phyloP scores from a whole-genome alignment of 2,797 vertebrate genomes.

The Alcedo quadribrachys region DNA sequence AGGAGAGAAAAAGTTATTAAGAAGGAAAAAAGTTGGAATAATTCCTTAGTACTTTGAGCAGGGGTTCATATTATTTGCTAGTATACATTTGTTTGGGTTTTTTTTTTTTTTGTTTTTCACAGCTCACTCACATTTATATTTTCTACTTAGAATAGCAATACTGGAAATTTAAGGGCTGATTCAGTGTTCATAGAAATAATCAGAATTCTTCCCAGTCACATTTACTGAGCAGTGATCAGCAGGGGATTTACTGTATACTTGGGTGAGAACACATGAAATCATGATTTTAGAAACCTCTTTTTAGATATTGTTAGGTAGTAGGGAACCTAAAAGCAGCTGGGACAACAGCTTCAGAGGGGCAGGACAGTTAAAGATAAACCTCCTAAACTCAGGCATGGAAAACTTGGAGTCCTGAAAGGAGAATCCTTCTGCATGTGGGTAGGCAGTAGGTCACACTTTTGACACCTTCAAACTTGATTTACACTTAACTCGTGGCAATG shows the following conservation, averaged over 20 bases:
- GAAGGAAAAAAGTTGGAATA: background rate
- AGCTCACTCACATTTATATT: background rate
- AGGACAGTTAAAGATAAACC: background rate
- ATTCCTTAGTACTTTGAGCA: background rate
- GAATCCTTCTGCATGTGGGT: background rate
- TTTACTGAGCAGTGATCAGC: background rate
- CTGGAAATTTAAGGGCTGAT: background rate
- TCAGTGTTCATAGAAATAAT: background rate
- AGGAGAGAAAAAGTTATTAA: background rate
- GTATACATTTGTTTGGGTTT: background rate
- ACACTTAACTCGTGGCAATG: background rate
- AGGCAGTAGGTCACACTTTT: background rate
- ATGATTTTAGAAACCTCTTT: background rate
- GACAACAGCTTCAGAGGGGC: background rate
- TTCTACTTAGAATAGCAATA: background rate
- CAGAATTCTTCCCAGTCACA: background rate
- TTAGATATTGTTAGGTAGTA: background rate
- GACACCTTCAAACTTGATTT: slow-evolving; percentile 9
- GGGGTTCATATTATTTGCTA: background rate
- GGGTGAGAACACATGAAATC: background rate
- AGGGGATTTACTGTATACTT: background rate
- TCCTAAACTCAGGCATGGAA: background rate
- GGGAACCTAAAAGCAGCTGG: background rate
- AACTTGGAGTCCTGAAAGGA: background rate
- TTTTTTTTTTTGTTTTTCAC: background rate